These are phyloP conservation scores for Pantherophis alleghaniensis DNA, from an alignment of 2,797 vertebrate species.

Conservation along the genomic window DNA sequence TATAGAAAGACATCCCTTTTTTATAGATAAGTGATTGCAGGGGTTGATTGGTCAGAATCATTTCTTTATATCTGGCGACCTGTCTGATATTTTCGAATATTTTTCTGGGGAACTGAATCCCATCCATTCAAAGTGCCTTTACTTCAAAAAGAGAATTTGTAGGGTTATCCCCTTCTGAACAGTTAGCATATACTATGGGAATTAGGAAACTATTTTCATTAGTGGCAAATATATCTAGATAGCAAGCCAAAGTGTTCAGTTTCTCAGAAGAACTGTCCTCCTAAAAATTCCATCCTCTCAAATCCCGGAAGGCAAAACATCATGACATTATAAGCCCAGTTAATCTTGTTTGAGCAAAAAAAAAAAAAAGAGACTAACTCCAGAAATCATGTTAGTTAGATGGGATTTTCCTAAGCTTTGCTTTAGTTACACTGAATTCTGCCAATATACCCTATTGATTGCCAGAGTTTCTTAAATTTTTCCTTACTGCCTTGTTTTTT, in stretches of 20 bases:
- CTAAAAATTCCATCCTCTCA: background rate
- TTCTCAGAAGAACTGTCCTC: background rate
- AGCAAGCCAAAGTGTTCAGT: background rate
- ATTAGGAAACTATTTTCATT: background rate
- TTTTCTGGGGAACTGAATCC: background rate
- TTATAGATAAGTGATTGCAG: background rate
- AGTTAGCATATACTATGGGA: background rate
- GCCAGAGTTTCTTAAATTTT: background rate
- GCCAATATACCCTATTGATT: background rate
- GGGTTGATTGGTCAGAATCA: background rate
- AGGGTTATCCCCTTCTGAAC: background rate
- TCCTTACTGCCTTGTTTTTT: background rate
- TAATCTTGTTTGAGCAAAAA: constrained; percentile 22
- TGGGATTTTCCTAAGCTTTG: background rate
- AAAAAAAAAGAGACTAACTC: background rate
- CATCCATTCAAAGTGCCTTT: background rate
- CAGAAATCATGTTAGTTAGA: constrained; percentile 1
- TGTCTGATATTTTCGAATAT: background rate
- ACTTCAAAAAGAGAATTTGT: background rate
- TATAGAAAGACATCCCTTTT: background rate
- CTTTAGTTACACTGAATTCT: background rate
- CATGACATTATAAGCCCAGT: constrained; percentile 14
- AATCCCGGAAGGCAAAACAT: constrained; percentile 10
- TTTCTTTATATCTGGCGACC: background rate
- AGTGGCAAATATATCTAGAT: background rate